A percentile compares a stretch with the other conserved stretches of the same genome.
Evolutionary conservation across 2,797 vertebrate species (phyloP).

Genomic region (Rhinichthys osculus): DNA sequence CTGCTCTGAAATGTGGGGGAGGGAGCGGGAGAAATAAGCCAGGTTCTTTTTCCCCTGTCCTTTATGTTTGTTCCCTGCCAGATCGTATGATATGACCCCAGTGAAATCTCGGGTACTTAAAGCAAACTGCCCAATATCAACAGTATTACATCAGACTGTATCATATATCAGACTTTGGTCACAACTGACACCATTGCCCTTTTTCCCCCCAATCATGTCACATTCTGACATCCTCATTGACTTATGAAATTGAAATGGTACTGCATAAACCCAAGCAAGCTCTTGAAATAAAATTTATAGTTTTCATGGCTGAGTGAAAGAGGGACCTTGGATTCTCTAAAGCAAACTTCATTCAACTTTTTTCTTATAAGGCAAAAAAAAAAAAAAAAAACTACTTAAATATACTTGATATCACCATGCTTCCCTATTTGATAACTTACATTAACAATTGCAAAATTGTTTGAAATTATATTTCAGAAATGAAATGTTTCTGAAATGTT

Average conservation of each 20-base stretch:
- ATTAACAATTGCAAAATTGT: neutral
- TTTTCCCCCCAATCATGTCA: neutral
- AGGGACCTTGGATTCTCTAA: neutral
- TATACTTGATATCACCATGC: neutral
- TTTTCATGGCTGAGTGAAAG: neutral
- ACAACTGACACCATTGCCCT: neutral
- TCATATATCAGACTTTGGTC: conserved; percentile 6
- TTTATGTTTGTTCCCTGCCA: neutral
- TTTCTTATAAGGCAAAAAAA: neutral
- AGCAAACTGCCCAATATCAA: neutral
- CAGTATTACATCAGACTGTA: neutral
- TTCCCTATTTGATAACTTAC: neutral
- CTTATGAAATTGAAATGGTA: conserved; percentile 18
- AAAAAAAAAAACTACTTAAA: too few species aligned
- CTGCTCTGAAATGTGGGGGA: neutral
- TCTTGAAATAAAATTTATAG: neutral
- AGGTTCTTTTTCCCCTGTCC: neutral
- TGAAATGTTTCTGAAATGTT: neutral
- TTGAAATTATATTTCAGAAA: neutral
- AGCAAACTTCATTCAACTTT: neutral
- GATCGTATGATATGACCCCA: neutral
- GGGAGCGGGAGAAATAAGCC: neutral
- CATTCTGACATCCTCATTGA: conserved; percentile 27
- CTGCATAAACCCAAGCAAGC: neutral
- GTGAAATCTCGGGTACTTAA: neutral